Base-by-base conservation (phyloP, 2,888 invertebrate species). In the Sipunculus nudus region DNA sequence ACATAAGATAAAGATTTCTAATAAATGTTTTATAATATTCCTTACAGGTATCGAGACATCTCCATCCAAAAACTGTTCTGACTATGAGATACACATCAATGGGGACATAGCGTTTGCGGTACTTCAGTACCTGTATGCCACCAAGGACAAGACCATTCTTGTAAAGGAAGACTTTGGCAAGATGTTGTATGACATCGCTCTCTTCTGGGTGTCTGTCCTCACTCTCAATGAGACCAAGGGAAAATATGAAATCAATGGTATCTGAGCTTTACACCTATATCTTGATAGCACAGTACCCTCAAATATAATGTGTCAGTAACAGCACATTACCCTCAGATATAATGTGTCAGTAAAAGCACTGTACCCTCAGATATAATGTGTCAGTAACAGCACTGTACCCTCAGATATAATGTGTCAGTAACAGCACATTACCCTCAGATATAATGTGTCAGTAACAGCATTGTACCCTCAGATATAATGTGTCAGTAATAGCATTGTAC, bases 81-180 rank as follows among this genome's bases (percentile, higher is more conserved):
- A 63, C 21, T 45, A 54, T 39, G 63, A 66, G n/a, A 55, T 70
- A 16, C 70, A 74, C 46, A 61, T 72, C n/a, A 68, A 63, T 38
- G 76, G 74, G 23, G 73, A 69, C 45, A 68, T 76, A 19, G 55
- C 72, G 1, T 47, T 70, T 10, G 70, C 75, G 16, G 48, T 76
- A 35, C 55, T 59, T 41, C 74, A 74, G 53, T 73, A 71, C 31
- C 40, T 75, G 13, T 59, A 61, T 29, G 60, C 61, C 23, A 73
- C 70, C 19, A 59, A 65, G 19, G 68, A 72, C 40, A 52, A 53
- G n/a, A 13, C 28, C 13, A 62, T 63, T 40, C 53, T 49, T 2
- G 35, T 49, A 1, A 28, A 52, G 16, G 63, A 41, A 43, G 19
- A 26, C 16, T 58, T 54, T 35, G 58, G 28, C 21, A 28, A 35